These are phyloP conservation scores for Leptoteleia sp. DNA, from an alignment of 1,140 invertebrate species.

Conservation along the genomic window DNA sequence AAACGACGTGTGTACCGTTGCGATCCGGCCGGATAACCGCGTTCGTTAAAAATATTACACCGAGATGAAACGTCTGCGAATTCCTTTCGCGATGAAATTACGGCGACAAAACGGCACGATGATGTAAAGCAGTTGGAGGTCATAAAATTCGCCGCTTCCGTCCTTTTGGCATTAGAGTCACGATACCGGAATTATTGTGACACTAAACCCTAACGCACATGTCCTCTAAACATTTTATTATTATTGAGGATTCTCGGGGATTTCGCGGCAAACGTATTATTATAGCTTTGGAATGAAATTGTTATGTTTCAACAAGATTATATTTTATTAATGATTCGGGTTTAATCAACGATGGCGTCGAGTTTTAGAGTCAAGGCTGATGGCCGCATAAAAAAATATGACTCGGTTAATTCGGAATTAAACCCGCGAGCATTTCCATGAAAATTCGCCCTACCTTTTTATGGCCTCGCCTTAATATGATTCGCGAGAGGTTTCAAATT, in stretches of 20 bases:
- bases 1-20: neutral
- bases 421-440: neutral
- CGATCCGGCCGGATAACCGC: neutral
- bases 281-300: slow-evolving; percentile 29
- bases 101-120: slow-evolving; percentile 15
- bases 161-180: slow-evolving; percentile 38
- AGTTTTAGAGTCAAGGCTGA: slow-evolving; percentile 1
- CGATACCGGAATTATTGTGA: slow-evolving; percentile 48
- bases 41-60: slow-evolving; percentile 29
- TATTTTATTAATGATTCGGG: slow-evolving; percentile 31
- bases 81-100: slow-evolving; percentile 27
- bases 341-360: slow-evolving; percentile 15
- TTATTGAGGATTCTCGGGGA: slow-evolving; percentile 41
- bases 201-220: slow-evolving; percentile 41
- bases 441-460: neutral
- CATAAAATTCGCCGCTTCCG: slow-evolving; percentile 31
- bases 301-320: slow-evolving; percentile 35
- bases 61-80: slow-evolving; percentile 1
- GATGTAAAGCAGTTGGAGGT: slow-evolving; percentile 33
- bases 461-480: neutral
- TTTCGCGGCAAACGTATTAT: slow-evolving; percentile 34
- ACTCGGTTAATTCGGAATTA: slow-evolving; percentile 1
- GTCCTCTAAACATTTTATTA: slow-evolving; percentile 50
- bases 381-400: slow-evolving; percentile 1
- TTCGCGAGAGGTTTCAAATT: neutral